Conservation (phyloP, 2,797 vertebrate species). For the Pteronotus mesoamericanus region DNA sequence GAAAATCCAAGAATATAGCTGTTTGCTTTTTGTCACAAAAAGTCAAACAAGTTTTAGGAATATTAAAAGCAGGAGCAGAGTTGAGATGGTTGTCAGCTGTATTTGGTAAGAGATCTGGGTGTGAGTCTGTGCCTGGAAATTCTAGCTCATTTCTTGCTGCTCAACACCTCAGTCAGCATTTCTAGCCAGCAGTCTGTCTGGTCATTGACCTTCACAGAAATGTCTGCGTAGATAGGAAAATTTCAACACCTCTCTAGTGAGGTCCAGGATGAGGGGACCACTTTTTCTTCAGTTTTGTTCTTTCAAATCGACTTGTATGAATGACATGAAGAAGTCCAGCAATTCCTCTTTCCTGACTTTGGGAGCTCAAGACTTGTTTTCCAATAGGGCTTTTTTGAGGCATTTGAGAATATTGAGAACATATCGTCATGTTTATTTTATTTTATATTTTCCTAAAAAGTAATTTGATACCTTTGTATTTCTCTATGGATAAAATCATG, state of each 20-base stretch:
- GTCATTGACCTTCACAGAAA: not conserved
- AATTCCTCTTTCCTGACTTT: not conserved
- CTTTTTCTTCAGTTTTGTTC: not conserved
- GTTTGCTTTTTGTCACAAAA: not conserved
- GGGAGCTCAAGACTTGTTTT: not conserved
- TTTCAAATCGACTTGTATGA: not conserved
- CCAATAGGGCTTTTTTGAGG: not conserved
- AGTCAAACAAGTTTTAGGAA: not conserved
- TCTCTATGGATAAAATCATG: constrained; percentile 55
- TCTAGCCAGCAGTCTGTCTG: not conserved
- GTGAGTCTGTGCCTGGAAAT: not conserved
- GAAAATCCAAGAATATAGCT: not conserved
- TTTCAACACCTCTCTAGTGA: not conserved
- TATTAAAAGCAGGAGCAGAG: not conserved
- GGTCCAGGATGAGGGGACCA: not conserved
- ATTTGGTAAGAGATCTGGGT: not conserved
- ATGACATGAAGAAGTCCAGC: not conserved
- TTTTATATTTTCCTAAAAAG: constrained; percentile 23
- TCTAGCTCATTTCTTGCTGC: not conserved
- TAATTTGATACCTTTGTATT: constrained; percentile 30
- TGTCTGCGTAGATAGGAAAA: not conserved
- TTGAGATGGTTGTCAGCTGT: not conserved
- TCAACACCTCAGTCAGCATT: not conserved
- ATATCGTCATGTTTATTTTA: not conserved
- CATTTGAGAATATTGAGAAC: not conserved